Evolutionary conservation across 1,140 invertebrate genomes (phyloP), one percentile per base, ranked within the genome.

Genomic region (Oryctes rhinoceros): DNA sequence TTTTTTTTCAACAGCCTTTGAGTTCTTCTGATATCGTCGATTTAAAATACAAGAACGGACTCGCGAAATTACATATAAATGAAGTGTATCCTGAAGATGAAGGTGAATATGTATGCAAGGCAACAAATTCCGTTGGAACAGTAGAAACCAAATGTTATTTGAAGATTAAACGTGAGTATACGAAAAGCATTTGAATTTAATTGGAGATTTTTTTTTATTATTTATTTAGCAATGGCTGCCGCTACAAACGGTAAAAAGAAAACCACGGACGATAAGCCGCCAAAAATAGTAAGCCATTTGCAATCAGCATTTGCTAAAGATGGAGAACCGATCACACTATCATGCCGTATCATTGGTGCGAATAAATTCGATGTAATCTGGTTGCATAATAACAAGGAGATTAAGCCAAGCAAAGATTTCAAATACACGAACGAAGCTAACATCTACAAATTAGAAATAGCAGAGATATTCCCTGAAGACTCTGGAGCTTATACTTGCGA

Each of bases 381-480:
- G 98, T 90, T 98, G 65, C 96, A 98, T 88, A 97, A 98, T 86
- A 97, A 98, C 88, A 98, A 98, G 87, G 96, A 98, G 88, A 98
- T 99, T 84, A 98, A 97, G 88, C 95, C 96, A 0, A 96, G 95
- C 86, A 98, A 98, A 89, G 97, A 99, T 89, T 99, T 99, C 91
- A 93, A 96, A 86, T 98, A 98, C 86, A 93, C 94, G 24, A 96
- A 92, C 85, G 94, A 96, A 86, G 97, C 96, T 1, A 96, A 98
- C 87, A 94, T 94, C 80, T 96, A 97, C 88, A 96, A 96, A 85
- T 88, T 99, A 80, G 91, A 94, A 81, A 98, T 99, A 81, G 93
- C 96, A 18, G 97, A 99, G 87, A 96, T 98, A 85, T 98, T 97
- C 92, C 96, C 96, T 5, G 96, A 98, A 89, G 96, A 97, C 88